phyloP scores from a whole-genome alignment of 2,797 vertebrate species.

The Ceyx erithaca region DNA sequence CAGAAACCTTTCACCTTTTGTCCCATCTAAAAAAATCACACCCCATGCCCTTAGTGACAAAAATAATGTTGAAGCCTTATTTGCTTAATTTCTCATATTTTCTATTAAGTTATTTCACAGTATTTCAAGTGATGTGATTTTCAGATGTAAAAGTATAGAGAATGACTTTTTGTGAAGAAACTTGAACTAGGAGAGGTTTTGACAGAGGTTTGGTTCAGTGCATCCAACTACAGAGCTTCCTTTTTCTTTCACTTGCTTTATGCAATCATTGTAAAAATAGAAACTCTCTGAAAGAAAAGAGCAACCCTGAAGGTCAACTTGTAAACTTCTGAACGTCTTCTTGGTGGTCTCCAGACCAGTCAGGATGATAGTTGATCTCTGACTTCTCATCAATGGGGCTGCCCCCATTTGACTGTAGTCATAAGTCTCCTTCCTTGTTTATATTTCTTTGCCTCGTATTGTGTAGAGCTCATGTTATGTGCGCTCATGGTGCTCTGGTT shows the following conservation, averaged over 20 bases:
- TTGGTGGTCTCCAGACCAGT: background rate
- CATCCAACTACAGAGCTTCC: background rate
- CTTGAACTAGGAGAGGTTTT: background rate
- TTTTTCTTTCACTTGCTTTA: background rate
- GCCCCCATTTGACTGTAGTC: background rate
- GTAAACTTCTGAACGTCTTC: background rate
- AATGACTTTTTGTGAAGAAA: background rate
- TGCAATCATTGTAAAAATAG: background rate
- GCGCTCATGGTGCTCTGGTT: background rate
- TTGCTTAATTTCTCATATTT: background rate
- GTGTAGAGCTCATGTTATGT: rapidly evolving
- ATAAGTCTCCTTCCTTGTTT: background rate
- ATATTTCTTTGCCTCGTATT: background rate
- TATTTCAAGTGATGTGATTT: background rate
- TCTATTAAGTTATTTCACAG: background rate
- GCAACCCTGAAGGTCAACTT: background rate
- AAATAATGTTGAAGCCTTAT: background rate
- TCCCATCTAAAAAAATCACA: background rate
- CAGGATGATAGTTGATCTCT: background rate
- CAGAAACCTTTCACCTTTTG: background rate
- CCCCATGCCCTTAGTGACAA: rapidly evolving
- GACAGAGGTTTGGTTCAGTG: background rate
- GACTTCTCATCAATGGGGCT: background rate
- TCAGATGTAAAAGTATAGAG: background rate
- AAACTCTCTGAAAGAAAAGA: background rate